Evolutionary conservation across 2,888 invertebrate genomes (phyloP).

Genomic region (Phaonia tiefii): DNA sequence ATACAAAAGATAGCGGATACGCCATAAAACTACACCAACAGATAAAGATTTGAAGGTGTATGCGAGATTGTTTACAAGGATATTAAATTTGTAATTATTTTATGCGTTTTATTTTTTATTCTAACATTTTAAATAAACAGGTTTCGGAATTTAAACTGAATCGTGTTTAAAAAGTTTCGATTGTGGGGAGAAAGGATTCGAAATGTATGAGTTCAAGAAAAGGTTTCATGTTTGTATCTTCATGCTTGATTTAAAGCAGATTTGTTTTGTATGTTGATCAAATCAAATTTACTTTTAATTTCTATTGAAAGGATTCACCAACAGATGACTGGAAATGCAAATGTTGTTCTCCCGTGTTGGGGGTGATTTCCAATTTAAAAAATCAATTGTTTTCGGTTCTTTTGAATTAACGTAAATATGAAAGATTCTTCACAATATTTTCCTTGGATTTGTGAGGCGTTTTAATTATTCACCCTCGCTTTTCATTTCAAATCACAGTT

Average conservation of each 20-base stretch:
- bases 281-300: constrained; percentile 12
- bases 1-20: constrained; percentile 76
- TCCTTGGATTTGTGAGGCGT: neutral
- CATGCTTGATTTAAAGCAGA: neutral
- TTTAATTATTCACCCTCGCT: neutral
- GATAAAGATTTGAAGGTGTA: constrained; percentile 25
- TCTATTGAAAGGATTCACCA: constrained; percentile 11
- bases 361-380: too few relatives aligned
- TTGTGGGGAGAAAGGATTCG: too few relatives aligned
- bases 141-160: constrained; percentile 5
- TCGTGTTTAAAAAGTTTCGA: neutral
- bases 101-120: constrained; percentile 12
- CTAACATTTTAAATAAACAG: constrained; percentile 22
- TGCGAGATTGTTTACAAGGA: constrained; percentile 61
- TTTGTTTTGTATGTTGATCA: neutral
- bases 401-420: neutral
- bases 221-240: neutral
- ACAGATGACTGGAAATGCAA: constrained; percentile 9
- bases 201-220: too few relatives aligned
- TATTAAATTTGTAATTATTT: constrained; percentile 29
- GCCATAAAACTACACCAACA: constrained; percentile 35
- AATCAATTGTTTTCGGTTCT: neutral
- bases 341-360: neutral
- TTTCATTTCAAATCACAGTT: neutral
- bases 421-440: neutral